These are phyloP conservation scores for Stichodactyla mertensii DNA, from an alignment of 64 coral and sea anemone species.

Conservation along the genomic window DNA sequence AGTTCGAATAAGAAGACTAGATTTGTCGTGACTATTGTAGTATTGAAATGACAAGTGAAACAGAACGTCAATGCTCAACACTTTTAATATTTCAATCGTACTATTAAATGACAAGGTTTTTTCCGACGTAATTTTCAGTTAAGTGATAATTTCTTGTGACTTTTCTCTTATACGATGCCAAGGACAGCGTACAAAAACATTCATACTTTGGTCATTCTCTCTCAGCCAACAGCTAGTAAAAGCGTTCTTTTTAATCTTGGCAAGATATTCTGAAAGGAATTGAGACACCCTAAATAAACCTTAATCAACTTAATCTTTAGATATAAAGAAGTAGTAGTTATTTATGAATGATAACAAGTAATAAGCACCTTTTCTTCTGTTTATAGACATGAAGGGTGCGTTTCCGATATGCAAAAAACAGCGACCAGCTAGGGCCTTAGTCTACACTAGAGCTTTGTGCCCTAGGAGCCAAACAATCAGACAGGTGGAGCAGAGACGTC, in stretches of 20 bases:
- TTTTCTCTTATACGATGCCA: background rate
- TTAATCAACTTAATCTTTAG: background rate
- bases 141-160: background rate
- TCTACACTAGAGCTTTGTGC: background rate
- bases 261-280: background rate
- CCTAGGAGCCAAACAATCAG: background rate
- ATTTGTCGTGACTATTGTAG: background rate
- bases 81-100: background rate
- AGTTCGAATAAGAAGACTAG: background rate
- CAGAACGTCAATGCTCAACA: background rate
- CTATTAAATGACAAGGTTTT: background rate
- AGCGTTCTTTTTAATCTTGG: background rate
- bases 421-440: background rate
- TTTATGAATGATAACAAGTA: background rate
- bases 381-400: background rate
- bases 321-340: background rate
- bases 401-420: background rate
- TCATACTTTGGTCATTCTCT: background rate
- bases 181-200: background rate
- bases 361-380: background rate
- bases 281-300: background rate
- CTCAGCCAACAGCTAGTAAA: background rate
- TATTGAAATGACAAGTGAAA: background rate
- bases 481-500: background rate
- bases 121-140: background rate